A percentile compares a stretch with the other conserved stretches of the same genome.
phyloP scores from a whole-genome alignment of 2,113 vertebrate species.

The Amphilophus citrinellus region DNA sequence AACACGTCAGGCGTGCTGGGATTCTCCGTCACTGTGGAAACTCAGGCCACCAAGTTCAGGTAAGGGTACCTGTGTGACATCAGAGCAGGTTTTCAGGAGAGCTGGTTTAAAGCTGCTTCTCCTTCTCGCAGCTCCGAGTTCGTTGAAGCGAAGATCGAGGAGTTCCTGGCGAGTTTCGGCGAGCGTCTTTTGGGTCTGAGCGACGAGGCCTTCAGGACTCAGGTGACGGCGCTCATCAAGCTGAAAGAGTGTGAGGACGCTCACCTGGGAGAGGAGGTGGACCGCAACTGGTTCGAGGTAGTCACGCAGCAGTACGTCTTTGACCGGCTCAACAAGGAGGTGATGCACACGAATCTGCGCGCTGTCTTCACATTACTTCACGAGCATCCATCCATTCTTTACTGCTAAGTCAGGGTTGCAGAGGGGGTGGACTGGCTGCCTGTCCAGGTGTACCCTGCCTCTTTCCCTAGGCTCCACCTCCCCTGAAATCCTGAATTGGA shows the following conservation, averaged over 20 bases:
- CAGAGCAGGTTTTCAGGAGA: background rate
- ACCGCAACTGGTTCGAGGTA: slow-evolving; percentile 96
- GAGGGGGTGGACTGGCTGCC: background rate
- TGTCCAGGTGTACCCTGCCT: background rate
- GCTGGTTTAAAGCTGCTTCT: background rate
- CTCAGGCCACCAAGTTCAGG: slow-evolving; percentile 97
- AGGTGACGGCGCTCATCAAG: slow-evolving; percentile 94
- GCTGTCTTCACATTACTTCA: background rate
- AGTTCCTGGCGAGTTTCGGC: slow-evolving; percentile 91
- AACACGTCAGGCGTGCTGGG: slow-evolving; percentile 97
- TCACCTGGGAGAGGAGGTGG: slow-evolving; percentile 95
- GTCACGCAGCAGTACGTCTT: slow-evolving; percentile 95
- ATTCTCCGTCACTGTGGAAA: slow-evolving; percentile 95
- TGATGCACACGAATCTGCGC: slow-evolving; percentile 25
- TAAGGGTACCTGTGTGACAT: slow-evolving; percentile 50
- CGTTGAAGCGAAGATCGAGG: slow-evolving; percentile 94
- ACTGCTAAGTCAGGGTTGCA: background rate
- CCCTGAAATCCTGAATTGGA: background rate
- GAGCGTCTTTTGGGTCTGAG: slow-evolving; percentile 87
- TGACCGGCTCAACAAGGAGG: slow-evolving; percentile 90
- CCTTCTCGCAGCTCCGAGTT: slow-evolving; percentile 85
- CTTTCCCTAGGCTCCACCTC: background rate
- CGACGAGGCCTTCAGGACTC: slow-evolving; percentile 90
- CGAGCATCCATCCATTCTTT: background rate
- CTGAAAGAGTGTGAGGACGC: slow-evolving; percentile 96